Percentiles rank a stretch among this genome's conserved stretches.
phyloP scores from a whole-genome alignment of 2,888 invertebrate species.

The Tetragonula carbonaria region DNA sequence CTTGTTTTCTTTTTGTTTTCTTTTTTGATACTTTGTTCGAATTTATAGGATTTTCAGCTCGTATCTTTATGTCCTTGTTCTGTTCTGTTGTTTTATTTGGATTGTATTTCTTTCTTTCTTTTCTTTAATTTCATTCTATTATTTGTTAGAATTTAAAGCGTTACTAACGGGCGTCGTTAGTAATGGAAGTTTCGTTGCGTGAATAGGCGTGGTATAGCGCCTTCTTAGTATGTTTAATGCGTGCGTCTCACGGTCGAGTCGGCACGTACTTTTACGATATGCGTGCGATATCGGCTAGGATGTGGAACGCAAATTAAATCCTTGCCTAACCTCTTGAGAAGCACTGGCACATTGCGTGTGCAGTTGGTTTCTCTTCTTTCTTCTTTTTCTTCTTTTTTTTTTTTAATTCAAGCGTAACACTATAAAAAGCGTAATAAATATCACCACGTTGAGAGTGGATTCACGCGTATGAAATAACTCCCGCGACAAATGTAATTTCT shows the following conservation, averaged over 20 bases:
- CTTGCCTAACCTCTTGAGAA: neutral
- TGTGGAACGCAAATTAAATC: constrained; percentile 4
- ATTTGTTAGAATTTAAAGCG: neutral
- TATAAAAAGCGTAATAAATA: neutral
- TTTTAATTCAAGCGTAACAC: neutral
- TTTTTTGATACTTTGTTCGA: neutral
- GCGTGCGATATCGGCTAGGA: neutral
- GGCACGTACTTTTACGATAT: neutral
- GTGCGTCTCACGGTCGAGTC: neutral
- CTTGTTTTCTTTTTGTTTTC: neutral
- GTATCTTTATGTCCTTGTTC: neutral
- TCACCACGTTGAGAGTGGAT: too few species aligned
- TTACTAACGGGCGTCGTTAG: neutral
- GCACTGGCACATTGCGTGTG: neutral
- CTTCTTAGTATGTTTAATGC: neutral
- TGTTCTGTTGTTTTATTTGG: neutral
- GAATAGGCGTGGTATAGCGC: neutral
- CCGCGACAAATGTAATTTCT: neutral
- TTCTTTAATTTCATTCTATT: neutral
- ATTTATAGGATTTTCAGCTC: neutral
- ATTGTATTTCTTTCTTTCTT: neutral
- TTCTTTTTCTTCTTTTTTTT: neutral
- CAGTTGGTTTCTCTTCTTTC: neutral
- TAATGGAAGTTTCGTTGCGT: neutral
- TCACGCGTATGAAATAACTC: too few species aligned